Conservation (phyloP, 2,113 vertebrate species). For the Smithornis capensis region DNA sequence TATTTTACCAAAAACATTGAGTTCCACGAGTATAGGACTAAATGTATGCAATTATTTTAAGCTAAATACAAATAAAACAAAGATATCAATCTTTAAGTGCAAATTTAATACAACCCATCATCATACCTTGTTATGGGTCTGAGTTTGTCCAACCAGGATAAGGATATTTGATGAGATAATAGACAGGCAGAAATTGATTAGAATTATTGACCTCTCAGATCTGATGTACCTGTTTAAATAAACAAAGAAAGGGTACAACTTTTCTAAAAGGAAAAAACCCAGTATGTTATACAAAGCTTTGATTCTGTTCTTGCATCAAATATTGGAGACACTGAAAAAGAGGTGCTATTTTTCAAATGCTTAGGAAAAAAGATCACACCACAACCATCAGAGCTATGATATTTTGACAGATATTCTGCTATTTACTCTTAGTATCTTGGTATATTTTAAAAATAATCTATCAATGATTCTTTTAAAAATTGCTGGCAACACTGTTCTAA, state of each 20-base stretch:
- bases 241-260: constrained; percentile 5
- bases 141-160: constrained; percentile 97
- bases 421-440: neutral
- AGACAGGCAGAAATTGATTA: constrained; percentile 99
- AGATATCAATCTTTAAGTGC: neutral
- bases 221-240: constrained; percentile 88
- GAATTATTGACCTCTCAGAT: constrained; percentile 96
- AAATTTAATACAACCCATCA: neutral
- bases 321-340: neutral
- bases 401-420: neutral
- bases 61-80: constrained; percentile 5
- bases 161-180: constrained; percentile 99
- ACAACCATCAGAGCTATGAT: neutral
- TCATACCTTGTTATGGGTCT: constrained; percentile 96
- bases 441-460: neutral
- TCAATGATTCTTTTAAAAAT: neutral
- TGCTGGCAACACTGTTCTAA: neutral
- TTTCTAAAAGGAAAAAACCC: neutral
- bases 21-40: neutral
- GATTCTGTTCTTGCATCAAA: neutral
- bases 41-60: neutral
- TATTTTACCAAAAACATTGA: constrained; percentile 1
- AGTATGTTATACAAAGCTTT: neutral
- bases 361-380: neutral
- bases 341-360: neutral